phyloP scores from a whole-genome alignment of 2,113 vertebrate genomes.

The Planiliza haematocheilus region DNA sequence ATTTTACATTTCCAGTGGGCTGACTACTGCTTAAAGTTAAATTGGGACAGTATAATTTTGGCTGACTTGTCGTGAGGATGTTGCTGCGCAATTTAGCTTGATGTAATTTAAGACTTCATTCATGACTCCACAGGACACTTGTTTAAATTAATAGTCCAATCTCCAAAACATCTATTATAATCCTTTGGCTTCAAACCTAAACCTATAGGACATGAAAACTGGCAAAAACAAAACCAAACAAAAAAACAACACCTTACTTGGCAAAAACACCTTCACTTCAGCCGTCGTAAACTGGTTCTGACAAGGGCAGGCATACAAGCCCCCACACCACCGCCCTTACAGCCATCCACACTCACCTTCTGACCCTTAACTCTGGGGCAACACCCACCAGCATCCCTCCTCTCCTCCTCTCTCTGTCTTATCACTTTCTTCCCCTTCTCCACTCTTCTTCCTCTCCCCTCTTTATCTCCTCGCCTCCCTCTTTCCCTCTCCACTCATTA shows the following conservation, averaged over 20 bases:
- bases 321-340: not conserved
- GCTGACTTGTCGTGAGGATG: no score
- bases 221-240: slow-evolving; percentile 2
- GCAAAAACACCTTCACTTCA: slow-evolving; percentile 33
- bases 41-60: no score
- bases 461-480: slow-evolving; percentile 44
- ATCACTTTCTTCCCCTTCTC: slow-evolving; percentile 33
- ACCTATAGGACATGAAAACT: not conserved
- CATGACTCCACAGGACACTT: no score
- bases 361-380: slow-evolving; percentile 40
- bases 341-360: not conserved
- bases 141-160: no score
- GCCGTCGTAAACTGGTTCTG: slow-evolving; percentile 47
- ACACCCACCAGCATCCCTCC: slow-evolving; percentile 34
- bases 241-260: slow-evolving; percentile 1
- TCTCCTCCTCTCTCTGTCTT: slow-evolving; percentile 44
- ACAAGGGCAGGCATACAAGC: slow-evolving; percentile 38
- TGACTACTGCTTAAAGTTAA: no score
- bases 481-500: slow-evolving; percentile 79
- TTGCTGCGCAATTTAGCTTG: no score
- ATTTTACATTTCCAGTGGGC: no score
- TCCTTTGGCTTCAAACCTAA: not conserved
- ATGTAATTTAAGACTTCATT: no score
- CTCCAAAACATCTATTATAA: no score
- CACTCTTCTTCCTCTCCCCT: slow-evolving; percentile 22